Evolutionary conservation across 1,140 invertebrate species (phyloP), one percentile per base, ranked within the genome.

Genomic region (Anadara kagoshimensis): DNA sequence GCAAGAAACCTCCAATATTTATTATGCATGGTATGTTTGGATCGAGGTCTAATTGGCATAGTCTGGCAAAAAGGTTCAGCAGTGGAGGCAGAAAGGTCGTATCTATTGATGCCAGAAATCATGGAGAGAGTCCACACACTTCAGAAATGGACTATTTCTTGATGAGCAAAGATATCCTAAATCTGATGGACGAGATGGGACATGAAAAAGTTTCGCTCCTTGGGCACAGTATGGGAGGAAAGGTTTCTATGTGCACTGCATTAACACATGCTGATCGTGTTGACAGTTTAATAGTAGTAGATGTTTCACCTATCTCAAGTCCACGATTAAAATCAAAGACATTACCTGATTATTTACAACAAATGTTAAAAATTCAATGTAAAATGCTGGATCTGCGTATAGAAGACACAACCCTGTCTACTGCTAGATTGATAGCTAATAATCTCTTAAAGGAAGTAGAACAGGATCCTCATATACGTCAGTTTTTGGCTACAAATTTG

Each of bases 181-280:
- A 90, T 43, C 89, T 96, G 24, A 88, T 95, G 78, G 86, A 91
- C 47, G 91, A 92, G 61, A 86, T 95, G 56, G 83, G 90, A 0
- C 90, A 95, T 8, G 73, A 90, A 0, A 93, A 92, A 87, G 91
- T 92, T 20, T 89, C 92, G 71, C 79, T 97, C 7, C 87, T 98
- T 73, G 96, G 96, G 0, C 96, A 98, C 83, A 96, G 95, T 70
- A 97, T 98, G 94, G 96, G 96, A 20, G 97, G 96, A 18, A 92
- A 95, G 66, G 90, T 93, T 2, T 93, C 93, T 56, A 97, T 98
- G 95, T 91, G 91, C 36, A 90, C 94, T 36, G 93, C 95, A 47
- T 86, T 97, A 18, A 91, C 89, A 80, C 91, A 94, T 89, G 94
- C 95, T 47, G 90, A 94, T 53, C 74, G 94, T 20, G 91, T 97